phyloP scores from a whole-genome alignment of 1,140 invertebrate genomes.

The Lasioglossum albipes region DNA sequence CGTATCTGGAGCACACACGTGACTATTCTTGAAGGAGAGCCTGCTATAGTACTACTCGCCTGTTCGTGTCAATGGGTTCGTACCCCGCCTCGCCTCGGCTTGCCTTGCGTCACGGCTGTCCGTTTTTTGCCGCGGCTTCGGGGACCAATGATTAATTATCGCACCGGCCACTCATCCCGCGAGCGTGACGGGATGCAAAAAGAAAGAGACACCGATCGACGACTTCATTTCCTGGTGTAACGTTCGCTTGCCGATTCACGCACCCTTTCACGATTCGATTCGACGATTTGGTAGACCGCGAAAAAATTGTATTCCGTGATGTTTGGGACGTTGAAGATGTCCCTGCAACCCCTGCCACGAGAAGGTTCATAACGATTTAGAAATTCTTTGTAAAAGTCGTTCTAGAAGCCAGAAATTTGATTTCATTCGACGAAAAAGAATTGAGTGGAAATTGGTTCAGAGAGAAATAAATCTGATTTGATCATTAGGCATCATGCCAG shows the following conservation, averaged over 20 bases:
- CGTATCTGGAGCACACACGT: constrained; percentile 5
- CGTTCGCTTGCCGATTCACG: background rate
- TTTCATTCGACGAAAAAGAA: too few species aligned
- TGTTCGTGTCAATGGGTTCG: constrained; percentile 34
- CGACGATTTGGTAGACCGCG: too few species aligned
- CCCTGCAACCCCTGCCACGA: too few species aligned
- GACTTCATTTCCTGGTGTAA: constrained; percentile 24
- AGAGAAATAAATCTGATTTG: too few species aligned
- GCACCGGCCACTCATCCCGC: constrained; percentile 37
- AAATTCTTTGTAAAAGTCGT: too few species aligned
- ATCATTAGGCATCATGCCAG: too few species aligned
- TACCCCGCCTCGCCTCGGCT: background rate
- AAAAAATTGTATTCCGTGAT: too few species aligned
- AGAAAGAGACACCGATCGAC: background rate
- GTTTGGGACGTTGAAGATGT: too few species aligned
- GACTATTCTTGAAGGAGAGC: constrained; percentile 4
- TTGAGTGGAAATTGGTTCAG: too few species aligned
- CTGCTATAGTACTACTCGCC: background rate
- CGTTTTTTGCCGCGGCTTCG: constrained; percentile 58
- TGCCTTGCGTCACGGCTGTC: constrained; percentile 41
- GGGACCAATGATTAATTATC: constrained; percentile 59
- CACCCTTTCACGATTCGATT: too few species aligned
- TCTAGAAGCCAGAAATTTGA: too few species aligned
- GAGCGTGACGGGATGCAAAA: constrained; percentile 31
- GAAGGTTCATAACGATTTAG: too few species aligned